These are phyloP conservation scores for Rambutsinella grinnellia DNA, from an alignment of 2,888 invertebrate species.

Conservation along the genomic window DNA sequence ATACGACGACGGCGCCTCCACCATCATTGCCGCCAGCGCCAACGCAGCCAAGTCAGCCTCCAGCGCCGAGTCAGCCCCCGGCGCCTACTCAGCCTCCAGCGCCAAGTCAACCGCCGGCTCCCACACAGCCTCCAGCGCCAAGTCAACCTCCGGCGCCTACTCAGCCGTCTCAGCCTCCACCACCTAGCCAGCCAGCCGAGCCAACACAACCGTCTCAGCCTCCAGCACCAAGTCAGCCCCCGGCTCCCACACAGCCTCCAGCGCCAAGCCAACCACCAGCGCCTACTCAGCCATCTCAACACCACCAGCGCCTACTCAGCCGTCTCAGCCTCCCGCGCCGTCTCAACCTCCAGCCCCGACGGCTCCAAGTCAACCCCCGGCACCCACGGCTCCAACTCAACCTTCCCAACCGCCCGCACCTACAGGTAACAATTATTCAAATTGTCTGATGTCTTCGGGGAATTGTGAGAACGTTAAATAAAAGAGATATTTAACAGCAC, in stretches of 20 bases:
- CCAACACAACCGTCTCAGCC: constrained; percentile 16
- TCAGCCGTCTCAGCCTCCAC: not conserved
- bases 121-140: constrained; percentile 16
- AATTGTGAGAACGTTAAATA: no score
- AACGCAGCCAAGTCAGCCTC: constrained; percentile 16
- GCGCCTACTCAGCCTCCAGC: constrained; percentile 12
- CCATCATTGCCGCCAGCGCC: constrained; percentile 6
- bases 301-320: constrained; percentile 14
- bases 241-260: constrained; percentile 6
- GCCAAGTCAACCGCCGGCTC: not conserved
- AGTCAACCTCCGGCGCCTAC: not conserved
- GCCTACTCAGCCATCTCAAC: constrained; percentile 6
- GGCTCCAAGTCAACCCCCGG: not conserved
- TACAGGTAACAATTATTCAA: no score
- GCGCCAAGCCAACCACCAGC: constrained; percentile 13
- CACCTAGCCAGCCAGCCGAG: not conserved
- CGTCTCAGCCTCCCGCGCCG: constrained; percentile 8
- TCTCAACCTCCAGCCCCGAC: constrained; percentile 15
- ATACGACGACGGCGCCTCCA: not conserved
- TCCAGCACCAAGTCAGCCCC: not conserved
- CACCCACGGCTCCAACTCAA: constrained; percentile 12
- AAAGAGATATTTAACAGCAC: no score
- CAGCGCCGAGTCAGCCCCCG: constrained; percentile 31
- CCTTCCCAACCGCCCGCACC: constrained; percentile 13
- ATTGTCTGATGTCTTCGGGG: no score